These are phyloP conservation scores for Ctenochaetus hawaiiensis DNA, from an alignment of 2,797 vertebrate genomes.

Conservation along the genomic window DNA sequence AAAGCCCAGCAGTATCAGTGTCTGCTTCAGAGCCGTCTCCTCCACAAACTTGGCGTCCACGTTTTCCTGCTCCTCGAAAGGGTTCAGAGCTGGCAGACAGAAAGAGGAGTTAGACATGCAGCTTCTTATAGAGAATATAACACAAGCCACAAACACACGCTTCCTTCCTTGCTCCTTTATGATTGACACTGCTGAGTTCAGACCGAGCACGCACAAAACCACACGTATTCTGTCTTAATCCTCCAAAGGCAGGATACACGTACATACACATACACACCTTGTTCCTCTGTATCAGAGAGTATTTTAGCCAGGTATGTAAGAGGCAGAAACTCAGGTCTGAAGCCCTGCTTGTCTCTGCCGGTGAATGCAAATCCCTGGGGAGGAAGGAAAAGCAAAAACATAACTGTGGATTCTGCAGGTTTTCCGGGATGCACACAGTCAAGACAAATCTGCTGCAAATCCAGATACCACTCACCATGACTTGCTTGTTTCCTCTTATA, in stretches of 20 bases:
- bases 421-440: constrained; percentile 25
- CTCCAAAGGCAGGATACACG: constrained; percentile 32
- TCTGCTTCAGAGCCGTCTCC: constrained; percentile 91
- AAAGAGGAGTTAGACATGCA: neutral
- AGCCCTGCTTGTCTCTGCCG: constrained; percentile 70
- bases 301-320: constrained; percentile 80
- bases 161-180: constrained; percentile 16
- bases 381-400: constrained; percentile 42
- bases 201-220: constrained; percentile 8
- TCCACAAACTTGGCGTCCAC: constrained; percentile 90
- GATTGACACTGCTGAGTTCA: constrained; percentile 26
- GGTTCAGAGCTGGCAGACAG: constrained; percentile 65
- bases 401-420: constrained; percentile 27
- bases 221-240: constrained; percentile 47
- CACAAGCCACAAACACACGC: constrained; percentile 17
- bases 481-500: constrained; percentile 9
- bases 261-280: constrained; percentile 63
- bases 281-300: constrained; percentile 78
- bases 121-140: constrained; percentile 21
- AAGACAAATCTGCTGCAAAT: constrained; percentile 56
- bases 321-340: constrained; percentile 81
- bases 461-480: constrained; percentile 24
- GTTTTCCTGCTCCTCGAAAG: constrained; percentile 86
- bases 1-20: constrained; percentile 80
- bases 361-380: constrained; percentile 71